Base-by-base conservation (phyloP, 2,113 vertebrate genomes). In the Alosa alosa region DNA sequence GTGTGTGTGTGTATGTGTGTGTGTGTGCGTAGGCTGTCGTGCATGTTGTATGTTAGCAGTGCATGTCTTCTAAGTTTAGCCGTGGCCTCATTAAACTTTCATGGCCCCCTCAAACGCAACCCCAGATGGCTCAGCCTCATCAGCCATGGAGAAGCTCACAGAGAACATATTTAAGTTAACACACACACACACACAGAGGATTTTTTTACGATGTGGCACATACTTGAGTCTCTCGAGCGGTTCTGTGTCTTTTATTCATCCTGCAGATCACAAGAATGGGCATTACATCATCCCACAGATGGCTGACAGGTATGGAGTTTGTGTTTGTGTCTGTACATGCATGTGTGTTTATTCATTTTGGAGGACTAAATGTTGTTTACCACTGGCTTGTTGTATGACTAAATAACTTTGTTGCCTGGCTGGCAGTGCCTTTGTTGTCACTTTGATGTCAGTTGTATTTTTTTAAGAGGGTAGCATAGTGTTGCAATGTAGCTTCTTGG, bases 241-340 rank as follows among this genome's bases (percentile, higher is more conserved):
- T 60, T 45, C 15, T 52, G 1, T 60, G 20, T 49, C 78, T 11
- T 6, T 22, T 89, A 36, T 47, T 87, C 81, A 22, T 81, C 64
- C 81, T 89, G 55, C 91, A 99, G 98, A 99, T 96, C 98, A 99
- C 95, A 99, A 99, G 95, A 99, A 99, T 13, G 98, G 98, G 75
- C 98, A 99, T 96, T 99, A 99, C 92, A 99, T 99, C 94, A 99
- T 99, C 93, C 98, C 98, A 11, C 98, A 99, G 91, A 99, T 99
- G 98, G 98, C 98, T 15, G 98, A 99, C 95, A 99, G 98, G 98
- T 99, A 94, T 95, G 96, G 55, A 86, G 75, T 85, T 72, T 64
- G 55, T 88, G 39, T 83, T 0, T 81, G 45, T 52, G 68, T 44
- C 41, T 44, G 41, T 49, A 0, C 47, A 25, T 81, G 18, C 85